Base-by-base conservation (phyloP, 2,113 vertebrate genomes). In the Illadopsis cleaveri region DNA sequence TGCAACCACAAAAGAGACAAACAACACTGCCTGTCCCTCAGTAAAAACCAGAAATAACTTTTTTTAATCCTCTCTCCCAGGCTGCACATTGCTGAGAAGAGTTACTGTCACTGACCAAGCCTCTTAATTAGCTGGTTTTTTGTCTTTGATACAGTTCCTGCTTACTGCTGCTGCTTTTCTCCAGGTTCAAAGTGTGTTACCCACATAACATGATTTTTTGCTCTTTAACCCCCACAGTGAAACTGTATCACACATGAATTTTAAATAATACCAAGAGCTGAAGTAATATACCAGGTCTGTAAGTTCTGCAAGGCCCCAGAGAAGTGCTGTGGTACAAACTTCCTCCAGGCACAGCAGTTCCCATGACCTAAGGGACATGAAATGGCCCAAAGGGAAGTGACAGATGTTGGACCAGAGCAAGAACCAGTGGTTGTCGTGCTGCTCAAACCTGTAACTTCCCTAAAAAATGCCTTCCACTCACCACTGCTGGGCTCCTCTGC, bases 401-500 rank as follows among this genome's bases (percentile, higher is more conserved):
- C 10, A 24, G 4, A 12, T 35, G 15, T 11, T 4, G 17, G 27
- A 58, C 4, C 38, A 66, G 71, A 77, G 30, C 42, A 65, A n/a
- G 60, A 77, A 15, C 22, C 18, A 13, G 38, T 5, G 47, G 27
- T 20, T 82, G 23, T 18, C 2, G 31, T 92, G 58, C 38, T 83
- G 35, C 28, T 33, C 47, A 50, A 62, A 91, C 8, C 31, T 2
- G 0, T 1, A 44, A 50, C 15, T 24, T 47, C 53, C 54, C 73
- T 1, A 6, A 42, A 70, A 70, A 58, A 27, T 28, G 18, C 31
- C 37, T 45, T 5, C 45, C 30, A 82, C 96, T 97, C 93, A 97
- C 97, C 97, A 10, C 23, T 85, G 44, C 81, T 48, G 35, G 60
- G n/a, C 50, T 97, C 98, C 68, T 97, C 96, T 44, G 97, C 97